Conservation (phyloP, 2,113 vertebrate species). For the Microcebus jonahi region DNA sequence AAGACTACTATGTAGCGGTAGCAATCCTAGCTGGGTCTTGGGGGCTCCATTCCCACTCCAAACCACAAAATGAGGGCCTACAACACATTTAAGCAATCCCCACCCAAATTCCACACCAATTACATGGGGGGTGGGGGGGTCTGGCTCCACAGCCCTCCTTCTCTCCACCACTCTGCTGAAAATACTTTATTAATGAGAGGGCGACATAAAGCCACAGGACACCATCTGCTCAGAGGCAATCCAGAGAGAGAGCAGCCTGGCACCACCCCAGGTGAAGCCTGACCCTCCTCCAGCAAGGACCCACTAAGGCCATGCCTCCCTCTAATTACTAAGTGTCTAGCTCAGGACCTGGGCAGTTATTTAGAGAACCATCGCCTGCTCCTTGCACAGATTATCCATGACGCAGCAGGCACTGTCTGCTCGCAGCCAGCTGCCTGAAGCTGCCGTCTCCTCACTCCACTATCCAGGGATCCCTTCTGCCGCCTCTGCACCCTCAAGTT, state of each 20-base stretch:
- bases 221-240: neutral
- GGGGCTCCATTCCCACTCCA: constrained; percentile 45
- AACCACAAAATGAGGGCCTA: constrained; percentile 69
- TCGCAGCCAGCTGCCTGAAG: neutral
- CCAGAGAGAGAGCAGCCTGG: constrained; percentile 1
- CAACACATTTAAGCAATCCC: constrained; percentile 26
- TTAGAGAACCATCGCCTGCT: constrained; percentile 42
- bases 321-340: constrained; percentile 63
- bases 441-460: neutral
- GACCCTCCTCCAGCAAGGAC: constrained; percentile 54
- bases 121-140: neutral
- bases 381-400: neutral
- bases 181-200: constrained; percentile 80
- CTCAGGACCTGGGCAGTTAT: constrained; percentile 32
- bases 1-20: neutral
- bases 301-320: neutral
- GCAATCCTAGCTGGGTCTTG: neutral
- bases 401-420: neutral
- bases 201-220: constrained; percentile 69
- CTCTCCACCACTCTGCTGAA: constrained; percentile 48
- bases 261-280: constrained; percentile 4
- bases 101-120: constrained; percentile 77
- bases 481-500: neutral
- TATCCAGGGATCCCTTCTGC: neutral
- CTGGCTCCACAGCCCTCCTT: neutral